Base-by-base conservation (phyloP, 2,888 invertebrate species). In the Tipula lateralis region DNA sequence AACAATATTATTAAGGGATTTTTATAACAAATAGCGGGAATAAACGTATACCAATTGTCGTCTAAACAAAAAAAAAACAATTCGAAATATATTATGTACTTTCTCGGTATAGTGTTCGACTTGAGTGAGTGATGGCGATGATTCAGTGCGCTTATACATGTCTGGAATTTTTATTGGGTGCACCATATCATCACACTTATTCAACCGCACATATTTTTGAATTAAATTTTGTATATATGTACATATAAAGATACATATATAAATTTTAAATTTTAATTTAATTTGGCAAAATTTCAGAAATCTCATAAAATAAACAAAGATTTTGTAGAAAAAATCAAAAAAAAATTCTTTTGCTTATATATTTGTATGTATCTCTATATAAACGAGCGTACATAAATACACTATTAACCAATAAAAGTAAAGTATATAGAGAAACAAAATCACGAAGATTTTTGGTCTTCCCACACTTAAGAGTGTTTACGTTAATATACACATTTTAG, bases 231-330 rank as follows among this genome's bases (percentile, higher is more conserved):
- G 24, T 24, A n/a, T 24, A 9, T 16, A 50, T 12, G 16, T 4
- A 50, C 44, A 19, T 50, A n/a, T n/a, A n/a, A n/a, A n/a, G n/a
- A n/a, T n/a, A 50, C 7, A 50, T 16, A n/a, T 39, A 39, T 12
- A n/a, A 36, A 44, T 44, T 44, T 44, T 44, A 44, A 66, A 24
- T 24, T 66, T 66, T 66, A 66, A 66, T 66, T 66, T 66, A 66
- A 66, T 66, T 66, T 66, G 66, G 66, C 66, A 66, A 66, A 24
- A 66, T 66, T 66, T 66, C 66, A 66, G 66, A 66, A 50, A 66
- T 66, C 66, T 66, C 66, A 66, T 66, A 66, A 66, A n/a, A 66
- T 66, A 66, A 66, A 66, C 66, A 66, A 66, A 66, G 12, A 66
- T 24, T 66, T 66, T 66, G 44, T 50, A 50, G 44, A 50, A 50